Evolutionary conservation across 2,888 invertebrate genomes (phyloP).

Genomic region (Lottia gigantea): DNA sequence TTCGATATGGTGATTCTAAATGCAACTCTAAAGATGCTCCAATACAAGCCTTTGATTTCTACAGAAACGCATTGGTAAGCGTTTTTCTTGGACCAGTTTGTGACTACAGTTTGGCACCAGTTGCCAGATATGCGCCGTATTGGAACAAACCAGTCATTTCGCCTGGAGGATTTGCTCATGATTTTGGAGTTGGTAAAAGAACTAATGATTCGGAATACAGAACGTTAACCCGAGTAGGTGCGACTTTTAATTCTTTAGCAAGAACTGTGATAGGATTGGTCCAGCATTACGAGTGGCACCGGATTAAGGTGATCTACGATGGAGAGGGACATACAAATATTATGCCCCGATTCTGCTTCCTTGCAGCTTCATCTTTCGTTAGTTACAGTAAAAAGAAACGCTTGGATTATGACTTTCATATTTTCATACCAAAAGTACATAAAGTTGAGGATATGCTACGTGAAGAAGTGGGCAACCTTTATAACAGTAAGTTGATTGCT

Average conservation of each 20-base stretch:
- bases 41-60: constrained; percentile 42
- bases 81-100: constrained; percentile 56
- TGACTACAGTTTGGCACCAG: constrained; percentile 78
- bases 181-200: constrained; percentile 42
- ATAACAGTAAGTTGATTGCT: constrained; percentile 23
- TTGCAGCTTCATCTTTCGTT: constrained; percentile 77
- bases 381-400: constrained; percentile 69
- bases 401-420: constrained; percentile 19
- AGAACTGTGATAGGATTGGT: constrained; percentile 31
- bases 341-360: constrained; percentile 78
- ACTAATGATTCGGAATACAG: constrained; percentile 32
- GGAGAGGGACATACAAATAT: constrained; percentile 78
- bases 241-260: constrained; percentile 42
- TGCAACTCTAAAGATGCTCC: constrained; percentile 39
- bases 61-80: constrained; percentile 31
- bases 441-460: constrained; percentile 50
- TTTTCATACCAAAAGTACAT: constrained; percentile 15
- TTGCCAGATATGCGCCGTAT: constrained; percentile 85
- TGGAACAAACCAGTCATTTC: constrained; percentile 93
- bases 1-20: constrained; percentile 34
- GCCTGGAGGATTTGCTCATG: constrained; percentile 52
- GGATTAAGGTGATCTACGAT: constrained; percentile 78
- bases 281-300: constrained; percentile 38
- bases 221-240: constrained; percentile 52
- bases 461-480: constrained; percentile 21